A percentile compares a stretch with the other conserved stretches of the same genome.
These are phyloP conservation scores for Hyla sarda DNA, from an alignment of 2,113 vertebrate genomes.

Conservation along the genomic window DNA sequence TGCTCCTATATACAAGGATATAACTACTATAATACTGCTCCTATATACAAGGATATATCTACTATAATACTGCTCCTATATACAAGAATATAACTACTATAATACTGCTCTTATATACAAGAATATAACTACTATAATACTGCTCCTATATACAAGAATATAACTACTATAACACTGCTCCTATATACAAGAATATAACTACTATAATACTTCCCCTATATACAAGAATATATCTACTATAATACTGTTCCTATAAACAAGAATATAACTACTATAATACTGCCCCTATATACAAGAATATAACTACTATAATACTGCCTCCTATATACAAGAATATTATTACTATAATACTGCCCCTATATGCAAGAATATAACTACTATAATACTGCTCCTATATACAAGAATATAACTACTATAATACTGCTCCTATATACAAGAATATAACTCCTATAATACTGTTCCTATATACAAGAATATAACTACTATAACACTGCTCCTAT, in stretches of 20 bases:
- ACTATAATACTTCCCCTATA: no score
- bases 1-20: background rate
- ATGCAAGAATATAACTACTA: slow-evolving; percentile 15
- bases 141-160: background rate
- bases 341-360: background rate
- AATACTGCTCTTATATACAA: background rate
- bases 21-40: background rate
- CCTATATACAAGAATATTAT: slow-evolving; percentile 8
- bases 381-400: background rate
- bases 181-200: no score
- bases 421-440: no score
- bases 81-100: slow-evolving; percentile 12
- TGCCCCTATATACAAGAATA: background rate
- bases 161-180: no score
- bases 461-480: no score
- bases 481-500: background rate
- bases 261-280: slow-evolving; percentile 9
- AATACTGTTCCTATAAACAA: background rate
- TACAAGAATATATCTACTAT: background rate
- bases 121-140: slow-evolving; percentile 9
- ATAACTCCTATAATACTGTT: no score
- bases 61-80: slow-evolving; percentile 5
- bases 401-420: no score
- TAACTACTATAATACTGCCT: slow-evolving; percentile 1
- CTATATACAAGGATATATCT: background rate